Percentiles rank a stretch among this genome's conserved stretches.
Evolutionary conservation across 1,140 invertebrate genomes (phyloP).

Genomic region (Paracyclopina nana): DNA sequence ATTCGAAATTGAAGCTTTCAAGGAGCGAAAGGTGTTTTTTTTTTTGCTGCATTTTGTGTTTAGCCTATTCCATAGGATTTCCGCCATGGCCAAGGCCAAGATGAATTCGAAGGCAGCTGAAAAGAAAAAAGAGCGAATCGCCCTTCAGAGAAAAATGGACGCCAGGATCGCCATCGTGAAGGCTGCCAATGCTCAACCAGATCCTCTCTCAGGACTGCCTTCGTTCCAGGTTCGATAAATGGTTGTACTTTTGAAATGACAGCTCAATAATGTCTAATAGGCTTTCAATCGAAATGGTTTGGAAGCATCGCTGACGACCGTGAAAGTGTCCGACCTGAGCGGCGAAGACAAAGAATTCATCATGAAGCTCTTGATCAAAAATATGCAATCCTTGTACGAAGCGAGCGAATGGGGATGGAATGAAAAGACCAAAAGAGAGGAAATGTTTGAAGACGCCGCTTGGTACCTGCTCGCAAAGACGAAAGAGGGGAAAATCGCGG

Average conservation of each 20-base stretch:
- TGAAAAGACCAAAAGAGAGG: slow-evolving; percentile 19
- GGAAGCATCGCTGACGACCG: slow-evolving; percentile 13
- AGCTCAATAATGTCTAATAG: too few relatives aligned
- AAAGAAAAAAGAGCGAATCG: slow-evolving; percentile 17
- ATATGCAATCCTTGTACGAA: slow-evolving; percentile 22
- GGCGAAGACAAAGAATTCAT: slow-evolving; percentile 17
- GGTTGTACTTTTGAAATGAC: too few relatives aligned
- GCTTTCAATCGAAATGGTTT: slow-evolving; percentile 8
- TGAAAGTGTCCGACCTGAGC: slow-evolving; percentile 12
- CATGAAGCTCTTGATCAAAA: slow-evolving; percentile 20
- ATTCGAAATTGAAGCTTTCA: too few relatives aligned
- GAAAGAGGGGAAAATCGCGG: background rate
- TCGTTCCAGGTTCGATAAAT: background rate
- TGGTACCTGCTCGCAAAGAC: slow-evolving; percentile 20
- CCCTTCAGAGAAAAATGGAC: slow-evolving; percentile 14
- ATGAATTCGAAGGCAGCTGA: slow-evolving; percentile 18
- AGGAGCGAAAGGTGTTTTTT: too few relatives aligned
- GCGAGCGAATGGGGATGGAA: slow-evolving; percentile 22
- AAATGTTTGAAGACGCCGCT: slow-evolving; percentile 20
- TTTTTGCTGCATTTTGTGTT: too few relatives aligned
- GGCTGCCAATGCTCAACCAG: background rate
- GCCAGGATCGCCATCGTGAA: background rate
- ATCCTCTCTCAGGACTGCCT: background rate
- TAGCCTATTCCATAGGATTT: too few relatives aligned
- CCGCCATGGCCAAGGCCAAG: too few relatives aligned